A percentile compares a stretch with the other conserved stretches of the same genome.
Evolutionary conservation across 2,888 invertebrate species (phyloP).

Genomic region (Tillus elongatus): DNA sequence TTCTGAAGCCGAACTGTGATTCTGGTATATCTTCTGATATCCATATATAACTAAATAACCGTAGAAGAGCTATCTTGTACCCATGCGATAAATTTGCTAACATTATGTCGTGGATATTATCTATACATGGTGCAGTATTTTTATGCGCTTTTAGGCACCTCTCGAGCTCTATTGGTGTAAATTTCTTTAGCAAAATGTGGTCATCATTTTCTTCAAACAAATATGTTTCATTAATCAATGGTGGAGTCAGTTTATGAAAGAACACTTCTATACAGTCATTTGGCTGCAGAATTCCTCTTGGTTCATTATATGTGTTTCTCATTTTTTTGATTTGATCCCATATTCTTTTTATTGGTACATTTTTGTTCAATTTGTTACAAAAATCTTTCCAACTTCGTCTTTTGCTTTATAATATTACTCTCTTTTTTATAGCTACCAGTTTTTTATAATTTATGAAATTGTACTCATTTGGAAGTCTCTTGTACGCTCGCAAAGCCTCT

Average conservation of each 20-base stretch:
- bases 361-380: conserved; percentile 5
- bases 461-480: not conserved
- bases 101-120: conserved; percentile 9
- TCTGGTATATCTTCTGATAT: no score
- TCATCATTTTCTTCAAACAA: no score
- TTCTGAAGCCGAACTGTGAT: no score
- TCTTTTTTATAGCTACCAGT: not conserved
- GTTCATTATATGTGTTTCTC: no score
- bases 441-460: conserved; percentile 1
- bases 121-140: conserved; percentile 8
- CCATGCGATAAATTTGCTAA: conserved; percentile 5
- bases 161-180: no score
- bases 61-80: conserved; percentile 2
- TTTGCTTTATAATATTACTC: conserved; percentile 6
- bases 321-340: conserved; percentile 3
- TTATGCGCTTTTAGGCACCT: not conserved
- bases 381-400: not conserved
- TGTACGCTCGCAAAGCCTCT: not conserved
- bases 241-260: no score
- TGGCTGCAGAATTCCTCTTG: no score
- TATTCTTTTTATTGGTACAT: not conserved
- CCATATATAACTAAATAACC: no score
- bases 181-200: no score
- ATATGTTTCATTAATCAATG: no score
- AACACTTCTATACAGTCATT: no score